Percentiles rank a stretch among this genome's conserved stretches.
Conservation (phyloP, 2,797 vertebrate genomes). For the Gallinago nigripennis region DNA sequence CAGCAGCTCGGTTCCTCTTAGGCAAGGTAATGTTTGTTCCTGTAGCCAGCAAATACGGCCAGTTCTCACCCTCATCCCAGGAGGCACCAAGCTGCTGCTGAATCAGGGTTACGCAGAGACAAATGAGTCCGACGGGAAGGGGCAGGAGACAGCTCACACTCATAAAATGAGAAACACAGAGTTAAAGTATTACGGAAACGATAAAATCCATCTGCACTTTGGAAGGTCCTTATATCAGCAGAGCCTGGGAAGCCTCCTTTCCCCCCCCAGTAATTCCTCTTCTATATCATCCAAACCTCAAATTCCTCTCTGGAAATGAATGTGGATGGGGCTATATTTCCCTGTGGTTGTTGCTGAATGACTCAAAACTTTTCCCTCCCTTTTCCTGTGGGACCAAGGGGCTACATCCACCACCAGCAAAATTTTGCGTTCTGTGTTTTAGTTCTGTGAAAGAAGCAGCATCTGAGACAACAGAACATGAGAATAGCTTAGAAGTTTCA, state of each 20-base stretch:
- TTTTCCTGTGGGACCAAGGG: conserved; percentile 13
- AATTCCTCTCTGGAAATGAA: conserved; percentile 50
- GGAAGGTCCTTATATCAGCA: conserved; percentile 3
- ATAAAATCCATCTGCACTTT: conserved; percentile 34
- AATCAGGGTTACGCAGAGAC: background rate
- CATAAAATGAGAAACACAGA: conserved; percentile 42
- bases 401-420: conserved; percentile 4
- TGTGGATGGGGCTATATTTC: conserved; percentile 26
- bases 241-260: conserved; percentile 34
- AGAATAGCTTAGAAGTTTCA: background rate
- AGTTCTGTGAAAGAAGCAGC: background rate
- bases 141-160: conserved; percentile 39
- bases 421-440: background rate
- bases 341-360: conserved; percentile 13
- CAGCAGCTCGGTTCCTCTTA: conserved; percentile 16
- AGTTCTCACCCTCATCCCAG: conserved; percentile 1
- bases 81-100: background rate
- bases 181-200: conserved; percentile 7
- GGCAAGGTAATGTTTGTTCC: conserved; percentile 22
- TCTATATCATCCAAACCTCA: conserved; percentile 48
- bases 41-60: conserved; percentile 9
- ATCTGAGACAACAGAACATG: background rate
- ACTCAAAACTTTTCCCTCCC: conserved; percentile 28
- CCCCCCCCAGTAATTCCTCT: background rate
- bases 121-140: background rate